Evolutionary conservation across 2,797 vertebrate species (phyloP), one percentile per base, ranked within the genome.

Genomic region (Streptopelia turtur): DNA sequence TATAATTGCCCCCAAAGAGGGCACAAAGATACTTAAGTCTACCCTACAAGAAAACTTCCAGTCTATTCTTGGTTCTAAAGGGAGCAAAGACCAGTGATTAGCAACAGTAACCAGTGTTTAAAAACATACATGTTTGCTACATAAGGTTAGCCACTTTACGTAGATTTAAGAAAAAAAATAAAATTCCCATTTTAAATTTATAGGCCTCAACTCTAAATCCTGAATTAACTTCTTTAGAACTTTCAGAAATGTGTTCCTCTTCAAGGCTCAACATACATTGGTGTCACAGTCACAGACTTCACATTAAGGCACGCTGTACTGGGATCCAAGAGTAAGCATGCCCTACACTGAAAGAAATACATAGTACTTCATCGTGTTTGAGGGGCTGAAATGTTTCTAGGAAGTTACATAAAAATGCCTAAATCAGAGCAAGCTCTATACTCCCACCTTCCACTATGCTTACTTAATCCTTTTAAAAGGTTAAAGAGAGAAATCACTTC

Each of bases 401-500:
- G 49, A 89, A 93, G 33, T 50, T 78, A 71, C 53, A 83, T 65
- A 69, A 78, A 94, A 74, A 75, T 37, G 53, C 35, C 18, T 84
- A 70, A 72, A 87, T 83, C 49, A 28, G 21, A 85, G 23, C 56
- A 93, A 52, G 31, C 1, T 4, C 56, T 80, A 17, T 53, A 79
- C 31, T 92, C 24, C 53, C 53, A 74, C 45, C 49, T 80, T 87
- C 74, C 75, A 80, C 60, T 64, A 65, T 21, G 52, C 24, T 83
- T 76, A 70, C 41, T 93, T 80, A 89, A 89, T 61, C 76, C 57
- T 74, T 78, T 80, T 75, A 75, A 55, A 85, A 88, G 35, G 53
- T 79, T 89, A 64, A 68, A 57, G 35, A 82, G 35, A 94, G 33
- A 89, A 94, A 80, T 74, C 72, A 72, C 69, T 93, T 91, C 59